phyloP scores from a whole-genome alignment of 1,140 invertebrate genomes.

The Drosophila bocqueti region DNA sequence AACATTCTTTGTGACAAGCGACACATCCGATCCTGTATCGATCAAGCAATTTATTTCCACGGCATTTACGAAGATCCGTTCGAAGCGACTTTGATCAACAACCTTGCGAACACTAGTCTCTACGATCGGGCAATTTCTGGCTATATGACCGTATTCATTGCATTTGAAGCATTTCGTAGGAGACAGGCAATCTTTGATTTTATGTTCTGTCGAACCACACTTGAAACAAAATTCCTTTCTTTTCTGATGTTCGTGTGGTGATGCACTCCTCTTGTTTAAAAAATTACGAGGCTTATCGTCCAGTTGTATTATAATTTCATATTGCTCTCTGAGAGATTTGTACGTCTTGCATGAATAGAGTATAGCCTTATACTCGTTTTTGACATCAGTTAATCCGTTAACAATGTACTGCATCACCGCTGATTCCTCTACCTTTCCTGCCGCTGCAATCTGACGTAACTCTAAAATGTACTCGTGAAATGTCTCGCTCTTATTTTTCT shows the following conservation, averaged over 20 bases:
- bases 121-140: neutral
- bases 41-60: too few species aligned
- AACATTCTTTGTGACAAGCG: too few species aligned
- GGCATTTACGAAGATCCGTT: too few species aligned
- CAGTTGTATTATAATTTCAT: neutral
- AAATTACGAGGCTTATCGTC: neutral
- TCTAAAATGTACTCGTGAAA: neutral
- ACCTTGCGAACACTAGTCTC: too few species aligned
- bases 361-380: neutral
- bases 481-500: neutral
- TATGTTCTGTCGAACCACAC: neutral
- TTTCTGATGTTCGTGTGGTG: neutral
- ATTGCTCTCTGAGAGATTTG: neutral
- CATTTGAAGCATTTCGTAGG: neutral
- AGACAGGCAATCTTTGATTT: neutral
- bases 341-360: neutral
- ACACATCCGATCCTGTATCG: too few species aligned
- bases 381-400: neutral
- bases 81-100: too few species aligned
- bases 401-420: neutral
- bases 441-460: neutral
- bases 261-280: neutral
- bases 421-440: neutral
- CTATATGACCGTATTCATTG: conserved; percentile 1
- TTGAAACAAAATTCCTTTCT: neutral